Percentiles rank a stretch among this genome's conserved stretches.
Evolutionary conservation across 2,113 vertebrate genomes (phyloP).

Genomic region (Stigmatopora argus): DNA sequence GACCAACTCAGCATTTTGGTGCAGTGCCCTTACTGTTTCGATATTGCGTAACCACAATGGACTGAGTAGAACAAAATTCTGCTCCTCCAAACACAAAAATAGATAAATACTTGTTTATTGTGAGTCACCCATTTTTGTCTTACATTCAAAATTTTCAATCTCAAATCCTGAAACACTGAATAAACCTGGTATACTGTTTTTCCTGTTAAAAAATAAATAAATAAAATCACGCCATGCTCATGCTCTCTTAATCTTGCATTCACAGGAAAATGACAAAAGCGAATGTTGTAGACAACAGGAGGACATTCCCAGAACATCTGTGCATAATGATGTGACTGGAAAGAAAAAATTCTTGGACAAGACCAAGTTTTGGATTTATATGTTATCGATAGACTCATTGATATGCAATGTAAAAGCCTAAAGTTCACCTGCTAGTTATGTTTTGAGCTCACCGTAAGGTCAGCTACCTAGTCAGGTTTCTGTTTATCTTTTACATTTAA

Average conservation of each 20-base stretch:
- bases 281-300: background rate
- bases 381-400: background rate
- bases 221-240: background rate
- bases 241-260: background rate
- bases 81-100: slow-evolving; percentile 22
- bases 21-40: slow-evolving; percentile 31
- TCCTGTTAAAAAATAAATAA: too few species aligned
- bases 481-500: too few species aligned
- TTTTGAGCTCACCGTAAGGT: slow-evolving; percentile 13
- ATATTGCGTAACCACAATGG: slow-evolving; percentile 43
- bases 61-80: slow-evolving; percentile 33
- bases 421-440: background rate
- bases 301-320: background rate
- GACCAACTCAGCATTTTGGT: slow-evolving; percentile 33
- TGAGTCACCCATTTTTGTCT: slow-evolving; percentile 12
- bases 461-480: background rate
- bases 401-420: background rate
- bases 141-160: background rate
- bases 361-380: background rate
- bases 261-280: background rate
- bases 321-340: too few species aligned
- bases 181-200: slow-evolving; percentile 53
- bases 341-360: background rate
- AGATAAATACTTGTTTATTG: background rate
- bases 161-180: background rate